A percentile compares a stretch with the other conserved stretches of the same genome.
Evolutionary conservation across 2,797 vertebrate genomes (phyloP).

Genomic region (Amblyopsis hoosieri): DNA sequence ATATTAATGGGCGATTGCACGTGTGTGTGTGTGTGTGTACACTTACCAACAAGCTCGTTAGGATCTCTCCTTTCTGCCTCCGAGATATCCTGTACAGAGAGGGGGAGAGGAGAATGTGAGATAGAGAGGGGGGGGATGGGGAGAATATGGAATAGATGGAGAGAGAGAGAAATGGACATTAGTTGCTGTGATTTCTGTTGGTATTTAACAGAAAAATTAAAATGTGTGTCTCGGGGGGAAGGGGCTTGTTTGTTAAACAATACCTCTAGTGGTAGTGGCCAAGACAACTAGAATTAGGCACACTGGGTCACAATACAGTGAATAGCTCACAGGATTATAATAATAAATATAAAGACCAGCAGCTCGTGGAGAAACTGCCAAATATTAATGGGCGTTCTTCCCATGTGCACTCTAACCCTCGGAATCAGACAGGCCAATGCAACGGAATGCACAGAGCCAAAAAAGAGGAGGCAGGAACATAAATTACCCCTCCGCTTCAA

Average conservation of each 20-base stretch:
- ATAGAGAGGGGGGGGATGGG: background rate
- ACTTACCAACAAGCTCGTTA: constrained; percentile 95
- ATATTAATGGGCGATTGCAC: background rate
- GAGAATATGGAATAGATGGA: constrained; percentile 11
- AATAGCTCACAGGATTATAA: background rate
- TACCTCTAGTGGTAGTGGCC: background rate
- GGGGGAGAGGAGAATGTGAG: background rate
- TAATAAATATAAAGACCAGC: background rate
- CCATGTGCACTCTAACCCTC: constrained; percentile 14
- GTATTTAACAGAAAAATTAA: too few species aligned
- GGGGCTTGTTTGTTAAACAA: background rate
- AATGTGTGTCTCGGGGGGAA: too few species aligned
- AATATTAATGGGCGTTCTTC: constrained; percentile 12
- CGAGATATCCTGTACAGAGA: constrained; percentile 77
- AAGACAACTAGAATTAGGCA: background rate
- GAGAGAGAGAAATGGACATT: constrained; percentile 14
- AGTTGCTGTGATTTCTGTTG: constrained; percentile 7
- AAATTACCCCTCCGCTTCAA: too few species aligned
- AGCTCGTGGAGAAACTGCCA: constrained; percentile 12
- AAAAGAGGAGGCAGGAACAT: too few species aligned
- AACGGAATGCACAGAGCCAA: constrained; percentile 9
- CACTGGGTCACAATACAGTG: constrained; percentile 1
- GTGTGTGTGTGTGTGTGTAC: background rate
- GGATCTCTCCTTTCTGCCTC: constrained; percentile 90
- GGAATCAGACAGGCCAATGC: constrained; percentile 31